Conservation (phyloP, 2,113 vertebrate species). For the Arothron firmamentum region DNA sequence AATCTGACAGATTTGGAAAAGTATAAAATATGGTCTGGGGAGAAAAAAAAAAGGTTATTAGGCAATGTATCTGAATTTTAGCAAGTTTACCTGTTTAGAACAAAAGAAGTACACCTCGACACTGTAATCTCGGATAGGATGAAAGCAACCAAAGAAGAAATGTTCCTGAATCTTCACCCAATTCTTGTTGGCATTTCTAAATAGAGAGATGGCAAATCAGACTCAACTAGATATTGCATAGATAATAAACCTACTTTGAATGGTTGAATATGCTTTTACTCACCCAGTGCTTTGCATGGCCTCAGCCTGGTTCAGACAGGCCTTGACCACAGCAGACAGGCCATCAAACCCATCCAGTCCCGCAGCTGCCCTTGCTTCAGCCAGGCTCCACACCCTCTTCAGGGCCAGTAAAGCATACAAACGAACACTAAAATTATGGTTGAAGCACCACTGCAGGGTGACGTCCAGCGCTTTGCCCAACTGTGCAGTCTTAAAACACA, state of each 20-base stretch:
- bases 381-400: slow-evolving; percentile 84
- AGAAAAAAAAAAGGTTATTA: slow-evolving; percentile 9
- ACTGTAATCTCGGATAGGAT: slow-evolving; percentile 84
- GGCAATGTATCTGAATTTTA: background rate
- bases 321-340: slow-evolving; percentile 79
- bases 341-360: slow-evolving; percentile 57
- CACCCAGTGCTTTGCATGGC: slow-evolving; percentile 86
- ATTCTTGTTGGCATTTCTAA: slow-evolving; percentile 89
- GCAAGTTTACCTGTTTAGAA: background rate
- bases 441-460: slow-evolving; percentile 88
- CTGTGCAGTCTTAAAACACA: slow-evolving; percentile 64
- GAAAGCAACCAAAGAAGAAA: slow-evolving; percentile 89
- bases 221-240: slow-evolving; percentile 2
- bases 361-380: slow-evolving; percentile 56
- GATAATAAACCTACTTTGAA: background rate
- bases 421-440: slow-evolving; percentile 89
- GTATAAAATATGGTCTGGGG: slow-evolving; percentile 86
- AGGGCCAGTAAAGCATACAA: slow-evolving; percentile 89
- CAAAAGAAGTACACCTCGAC: slow-evolving; percentile 73
- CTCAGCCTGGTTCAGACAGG: slow-evolving; percentile 86
- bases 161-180: slow-evolving; percentile 94
- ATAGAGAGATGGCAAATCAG: slow-evolving; percentile 8
- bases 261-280: slow-evolving; percentile 15
- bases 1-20: slow-evolving; percentile 85
- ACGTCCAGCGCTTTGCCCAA: slow-evolving; percentile 79